These are phyloP conservation scores for Unio delphinus DNA, from an alignment of 2,888 invertebrate genomes.

Conservation along the genomic window DNA sequence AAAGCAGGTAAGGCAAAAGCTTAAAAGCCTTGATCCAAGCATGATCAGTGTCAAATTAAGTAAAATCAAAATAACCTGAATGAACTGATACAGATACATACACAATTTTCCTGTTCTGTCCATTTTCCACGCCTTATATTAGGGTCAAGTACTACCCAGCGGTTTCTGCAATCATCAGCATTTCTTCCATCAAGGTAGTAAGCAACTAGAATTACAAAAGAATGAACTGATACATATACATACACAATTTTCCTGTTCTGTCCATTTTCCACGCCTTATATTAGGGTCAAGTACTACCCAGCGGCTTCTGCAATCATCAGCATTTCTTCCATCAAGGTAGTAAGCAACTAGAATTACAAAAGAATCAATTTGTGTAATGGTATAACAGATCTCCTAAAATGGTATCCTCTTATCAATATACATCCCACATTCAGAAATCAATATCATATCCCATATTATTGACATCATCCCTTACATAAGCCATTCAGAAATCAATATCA, in stretches of 20 bases:
- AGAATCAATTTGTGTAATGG: not conserved
- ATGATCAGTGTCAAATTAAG: too few relatives aligned
- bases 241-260: conserved; percentile 57
- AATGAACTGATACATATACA: conserved; percentile 16
- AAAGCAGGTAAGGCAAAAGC: too few relatives aligned
- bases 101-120: conserved; percentile 57
- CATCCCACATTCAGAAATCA: too few relatives aligned
- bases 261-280: conserved; percentile 51
- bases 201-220: conserved; percentile 46
- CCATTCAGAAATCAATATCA: too few relatives aligned
- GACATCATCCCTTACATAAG: too few relatives aligned
- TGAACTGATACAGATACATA: conserved; percentile 26
- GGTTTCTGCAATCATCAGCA: conserved; percentile 42
- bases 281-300: conserved; percentile 50
- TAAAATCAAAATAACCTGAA: not conserved
- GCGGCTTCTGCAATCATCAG: conserved; percentile 44
- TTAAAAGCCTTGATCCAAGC: too few relatives aligned
- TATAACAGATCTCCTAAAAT: too few relatives aligned
- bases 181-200: conserved; percentile 58
- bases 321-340: conserved; percentile 56
- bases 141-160: conserved; percentile 52
- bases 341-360: conserved; percentile 50
- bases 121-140: conserved; percentile 46
- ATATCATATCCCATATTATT: too few relatives aligned
- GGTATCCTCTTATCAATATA: too few relatives aligned